Conservation (phyloP, 53 echinoderm and acorn worm genomes). For the Temnopleurus reevesii region DNA sequence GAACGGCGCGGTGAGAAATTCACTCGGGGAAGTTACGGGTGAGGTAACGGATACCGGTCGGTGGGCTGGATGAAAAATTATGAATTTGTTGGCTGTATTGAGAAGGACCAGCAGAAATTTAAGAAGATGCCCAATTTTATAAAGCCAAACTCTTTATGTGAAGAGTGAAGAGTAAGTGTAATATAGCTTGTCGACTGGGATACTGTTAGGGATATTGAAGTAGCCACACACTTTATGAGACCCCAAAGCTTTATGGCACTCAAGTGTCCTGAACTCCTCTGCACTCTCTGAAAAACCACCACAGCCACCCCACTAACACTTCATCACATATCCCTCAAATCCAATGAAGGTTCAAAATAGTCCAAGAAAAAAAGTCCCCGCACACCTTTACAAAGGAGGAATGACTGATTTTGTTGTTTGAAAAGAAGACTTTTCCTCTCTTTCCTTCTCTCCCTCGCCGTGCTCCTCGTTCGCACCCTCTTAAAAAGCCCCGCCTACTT, state of each 20-base stretch:
- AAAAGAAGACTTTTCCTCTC: conserved; percentile 21
- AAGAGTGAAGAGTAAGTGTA: not conserved
- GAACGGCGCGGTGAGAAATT: not conserved
- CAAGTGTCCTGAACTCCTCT: not conserved
- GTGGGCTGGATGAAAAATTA: not conserved
- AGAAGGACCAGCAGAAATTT: not conserved
- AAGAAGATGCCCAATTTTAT: not conserved
- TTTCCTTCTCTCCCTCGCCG: conserved; percentile 22
- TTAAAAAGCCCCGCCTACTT: not conserved
- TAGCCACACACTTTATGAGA: not conserved
- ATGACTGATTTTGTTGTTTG: conserved; percentile 14
- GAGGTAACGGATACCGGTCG: not conserved
- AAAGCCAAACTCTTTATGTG: not conserved
- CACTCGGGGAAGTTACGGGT: not conserved
- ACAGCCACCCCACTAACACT: not conserved
- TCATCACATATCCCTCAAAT: not conserved
- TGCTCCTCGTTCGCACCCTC: not conserved
- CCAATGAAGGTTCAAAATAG: conserved; percentile 11
- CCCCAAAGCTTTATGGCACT: not conserved
- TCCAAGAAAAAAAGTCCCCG: not conserved
- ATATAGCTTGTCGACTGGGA: not conserved
- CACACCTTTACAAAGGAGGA: conserved; percentile 31
- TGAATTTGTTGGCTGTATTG: not conserved
- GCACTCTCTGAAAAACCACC: not conserved
- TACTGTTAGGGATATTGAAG: not conserved